Percentiles rank a stretch among this genome's conserved stretches.
phyloP scores from a whole-genome alignment of 2,888 invertebrate genomes.

The Lymantria monacha region DNA sequence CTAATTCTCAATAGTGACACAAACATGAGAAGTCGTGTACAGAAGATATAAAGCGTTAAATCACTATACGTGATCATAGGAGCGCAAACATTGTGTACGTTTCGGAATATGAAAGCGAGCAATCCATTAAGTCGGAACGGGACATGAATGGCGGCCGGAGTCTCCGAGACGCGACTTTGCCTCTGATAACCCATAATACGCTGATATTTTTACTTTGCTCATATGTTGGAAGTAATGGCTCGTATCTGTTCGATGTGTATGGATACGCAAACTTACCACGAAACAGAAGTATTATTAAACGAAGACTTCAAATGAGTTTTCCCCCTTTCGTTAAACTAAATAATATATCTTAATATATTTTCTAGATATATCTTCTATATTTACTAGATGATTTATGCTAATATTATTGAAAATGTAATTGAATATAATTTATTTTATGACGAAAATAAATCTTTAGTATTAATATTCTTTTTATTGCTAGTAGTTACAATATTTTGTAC shows the following conservation, averaged over 20 bases:
- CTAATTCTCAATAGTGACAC: slow-evolving; percentile 30
- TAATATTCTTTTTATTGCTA: too few species aligned
- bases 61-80: slow-evolving; percentile 70
- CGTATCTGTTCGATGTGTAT: slow-evolving; percentile 48
- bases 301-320: background rate
- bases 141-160: slow-evolving; percentile 67
- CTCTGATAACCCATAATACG: slow-evolving; percentile 81
- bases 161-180: slow-evolving; percentile 69
- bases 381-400: too few species aligned
- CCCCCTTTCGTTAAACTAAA: too few species aligned
- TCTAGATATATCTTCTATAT: too few species aligned
- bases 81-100: slow-evolving; percentile 68
- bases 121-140: slow-evolving; percentile 76
- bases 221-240: slow-evolving; percentile 82
- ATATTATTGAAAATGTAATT: too few species aligned
- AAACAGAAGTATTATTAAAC: slow-evolving; percentile 1
- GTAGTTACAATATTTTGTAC: background rate
- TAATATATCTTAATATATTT: too few species aligned
- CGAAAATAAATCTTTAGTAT: too few species aligned
- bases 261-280: slow-evolving; percentile 40
- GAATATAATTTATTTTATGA: too few species aligned
- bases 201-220: slow-evolving; percentile 82
- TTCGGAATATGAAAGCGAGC: slow-evolving; percentile 77
- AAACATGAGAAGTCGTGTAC: slow-evolving; percentile 22
- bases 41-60: slow-evolving; percentile 59